Base-by-base conservation (phyloP, 1,140 invertebrate genomes). In the Glossosoma conforme region DNA sequence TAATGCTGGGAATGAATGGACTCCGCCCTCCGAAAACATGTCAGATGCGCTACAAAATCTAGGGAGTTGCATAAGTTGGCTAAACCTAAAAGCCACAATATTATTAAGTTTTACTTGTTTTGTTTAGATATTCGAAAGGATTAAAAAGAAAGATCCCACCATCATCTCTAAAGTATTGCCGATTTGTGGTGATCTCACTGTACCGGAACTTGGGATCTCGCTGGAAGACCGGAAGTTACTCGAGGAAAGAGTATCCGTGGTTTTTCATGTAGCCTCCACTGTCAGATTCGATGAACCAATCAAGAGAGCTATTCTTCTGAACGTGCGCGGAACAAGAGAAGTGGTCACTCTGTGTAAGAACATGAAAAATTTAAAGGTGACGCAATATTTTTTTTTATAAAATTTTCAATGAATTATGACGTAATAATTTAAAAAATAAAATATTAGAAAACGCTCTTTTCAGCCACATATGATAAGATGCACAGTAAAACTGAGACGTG, bases 231-330 rank as follows among this genome's bases (percentile, higher is more conserved):
- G 41, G n/a, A 41, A 44, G 46, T 1, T 53, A 0, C 30, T 91
- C 8, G 36, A 50, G 14, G 42, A 50, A 4, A 38, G 14, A n/a
- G 42, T 58, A 13, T 53, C 50, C 14, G 33, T 53, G 6, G 24
- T 58, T 15, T 53, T 58, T 24, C 55, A 58, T 18, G 55, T 24
- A 10, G 55, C 55, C 22, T 42, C 55, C 15, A 53, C 50, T 14
- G 51, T 58, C 2, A 82, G 85, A 61, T 92, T 92, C 67, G 82
- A 89, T 60, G 87, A 91, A 60, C 69, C 75, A 13, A 64, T 92
- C 1, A 82, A 78, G 67, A 49, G 69, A 2, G 73, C 79, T 0
- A 61, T 80, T 14, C 66, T 75, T 0, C 62, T 70, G 19, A 82
- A 82, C 50, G 61, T 75, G 0, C 60, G 72, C 44, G 77, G 77